These are phyloP conservation scores for Ibidorhyncha struthersii DNA, from an alignment of 2,113 vertebrate genomes.

Conservation along the genomic window DNA sequence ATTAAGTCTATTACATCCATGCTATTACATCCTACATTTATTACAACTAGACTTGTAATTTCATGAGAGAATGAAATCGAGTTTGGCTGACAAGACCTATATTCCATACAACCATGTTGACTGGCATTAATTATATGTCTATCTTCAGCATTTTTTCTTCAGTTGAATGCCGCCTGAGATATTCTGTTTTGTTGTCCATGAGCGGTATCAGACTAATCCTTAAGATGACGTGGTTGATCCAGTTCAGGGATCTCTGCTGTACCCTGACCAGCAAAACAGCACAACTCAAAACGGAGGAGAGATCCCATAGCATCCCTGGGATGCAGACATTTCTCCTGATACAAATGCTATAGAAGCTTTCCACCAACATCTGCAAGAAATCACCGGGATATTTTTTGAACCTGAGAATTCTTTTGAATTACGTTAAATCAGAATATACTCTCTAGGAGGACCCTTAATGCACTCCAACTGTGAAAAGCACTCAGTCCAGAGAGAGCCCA, in stretches of 20 bases:
- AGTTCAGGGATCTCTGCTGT: not conserved
- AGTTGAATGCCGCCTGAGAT: not conserved
- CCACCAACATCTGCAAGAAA: not conserved
- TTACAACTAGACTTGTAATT: constrained; percentile 51
- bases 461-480: not conserved
- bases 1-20: constrained; percentile 21
- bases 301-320: not conserved
- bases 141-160: not conserved
- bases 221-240: not conserved
- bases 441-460: not conserved
- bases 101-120: not conserved
- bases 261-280: not conserved
- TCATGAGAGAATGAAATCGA: constrained; percentile 31
- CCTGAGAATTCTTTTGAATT: not conserved
- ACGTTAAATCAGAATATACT: not conserved
- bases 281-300: not conserved
- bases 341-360: not conserved
- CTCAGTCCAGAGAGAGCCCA: not conserved
- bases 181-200: not conserved
- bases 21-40: constrained; percentile 54
- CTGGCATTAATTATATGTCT: constrained; percentile 8
- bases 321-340: not conserved
- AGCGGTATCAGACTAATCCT: not conserved
- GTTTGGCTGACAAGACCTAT: constrained; percentile 24
- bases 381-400: not conserved